Base-by-base conservation (phyloP, 2,888 invertebrate species). In the Iphiclides podalirius region DNA sequence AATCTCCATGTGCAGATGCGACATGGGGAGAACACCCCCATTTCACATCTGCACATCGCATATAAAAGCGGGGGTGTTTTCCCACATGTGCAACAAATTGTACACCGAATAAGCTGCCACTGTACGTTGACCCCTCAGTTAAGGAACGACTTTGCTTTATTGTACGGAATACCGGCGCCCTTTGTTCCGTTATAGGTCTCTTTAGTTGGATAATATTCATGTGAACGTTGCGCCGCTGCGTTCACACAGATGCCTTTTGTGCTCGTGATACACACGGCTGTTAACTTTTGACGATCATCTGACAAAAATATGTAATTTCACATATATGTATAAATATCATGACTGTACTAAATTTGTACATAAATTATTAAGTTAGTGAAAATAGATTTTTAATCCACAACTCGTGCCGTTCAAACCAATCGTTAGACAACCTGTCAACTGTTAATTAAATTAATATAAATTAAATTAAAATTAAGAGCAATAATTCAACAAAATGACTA, bases 11-110 rank as follows among this genome's bases (percentile, higher is more conserved):
- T n/a, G n/a, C n/a, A n/a, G n/a, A n/a, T n/a, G n/a, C n/a, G n/a
- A n/a, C n/a, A n/a, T n/a, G n/a, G n/a, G n/a, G n/a, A n/a, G n/a
- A n/a, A n/a, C 54, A 52, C 59, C 61, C 59, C 52, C 15, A 47
- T 49, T 50, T 52, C 58, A 53, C 67, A 63, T 60, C 56, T 74
- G 70, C 72, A 79, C 66, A 69, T 71, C 78, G 71, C 70, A 64
- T 64, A 65, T 64, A 55, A 48, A n/a, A 58, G 66, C 64, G 65
- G 61, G 66, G 61, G 66, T 59, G 52, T 52, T 58, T 75, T 75
- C 79, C 72, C 81, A 79, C 75, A 75, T 67, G 69, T 76, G 71
- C 66, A 58, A 50, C 59, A 64, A 72, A 75, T 72, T 67, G 55
- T 59, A 66, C 65, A 61, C 63, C 64, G 55, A 61, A 55, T 52